Evolutionary conservation across 2,888 invertebrate species (phyloP).

Genomic region (Brenthis daphne): DNA sequence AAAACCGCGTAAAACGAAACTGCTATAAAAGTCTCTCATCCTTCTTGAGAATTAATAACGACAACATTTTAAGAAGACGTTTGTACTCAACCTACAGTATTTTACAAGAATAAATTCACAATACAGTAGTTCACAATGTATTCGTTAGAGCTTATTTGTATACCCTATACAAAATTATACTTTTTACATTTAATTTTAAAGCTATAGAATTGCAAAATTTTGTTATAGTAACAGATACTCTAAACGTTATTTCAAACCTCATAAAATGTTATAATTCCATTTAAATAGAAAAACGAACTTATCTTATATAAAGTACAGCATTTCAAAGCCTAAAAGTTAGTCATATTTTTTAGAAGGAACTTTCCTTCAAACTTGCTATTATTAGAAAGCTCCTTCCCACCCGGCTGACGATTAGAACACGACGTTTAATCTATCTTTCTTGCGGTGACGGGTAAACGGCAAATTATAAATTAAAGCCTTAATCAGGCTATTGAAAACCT

Average conservation of each 20-base stretch:
- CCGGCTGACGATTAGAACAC: not conserved
- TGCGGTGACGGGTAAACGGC: not conserved
- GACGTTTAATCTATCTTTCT: not conserved
- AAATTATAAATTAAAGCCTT: constrained; percentile 4
- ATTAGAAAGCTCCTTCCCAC: not conserved
- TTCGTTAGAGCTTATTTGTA: no score
- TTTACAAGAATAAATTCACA: not conserved
- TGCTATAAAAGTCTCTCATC: constrained; percentile 18
- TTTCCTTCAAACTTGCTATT: not conserved
- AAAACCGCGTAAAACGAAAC: constrained; percentile 26
- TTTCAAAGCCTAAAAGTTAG: not conserved
- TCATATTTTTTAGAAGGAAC: not conserved
- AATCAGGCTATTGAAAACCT: not conserved
- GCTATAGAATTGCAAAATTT: no score
- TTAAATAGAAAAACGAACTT: not conserved
- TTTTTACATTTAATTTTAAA: no score
- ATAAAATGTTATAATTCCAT: no score
- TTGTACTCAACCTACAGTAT: not conserved
- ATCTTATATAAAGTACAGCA: not conserved
- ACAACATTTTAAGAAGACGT: constrained; percentile 4
- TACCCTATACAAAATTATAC: no score
- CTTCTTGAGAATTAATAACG: constrained; percentile 21
- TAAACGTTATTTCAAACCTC: no score
- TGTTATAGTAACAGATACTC: no score
- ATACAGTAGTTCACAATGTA: no score